Conservation (phyloP, 2,797 vertebrate species). For the Hyperoplus immaculatus region DNA sequence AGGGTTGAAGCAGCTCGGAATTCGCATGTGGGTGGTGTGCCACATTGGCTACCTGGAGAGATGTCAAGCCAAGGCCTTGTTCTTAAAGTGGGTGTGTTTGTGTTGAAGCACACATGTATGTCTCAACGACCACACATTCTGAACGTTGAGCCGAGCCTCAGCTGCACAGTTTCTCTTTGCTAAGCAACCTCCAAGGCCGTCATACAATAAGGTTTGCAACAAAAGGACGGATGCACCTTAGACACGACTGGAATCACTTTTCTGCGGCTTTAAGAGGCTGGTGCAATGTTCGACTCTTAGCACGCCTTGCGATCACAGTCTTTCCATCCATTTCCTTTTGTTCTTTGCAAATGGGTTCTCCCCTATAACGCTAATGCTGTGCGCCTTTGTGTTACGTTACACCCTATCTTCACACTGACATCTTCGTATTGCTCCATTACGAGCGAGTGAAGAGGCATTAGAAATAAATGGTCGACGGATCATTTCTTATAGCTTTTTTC, state of each 20-base stretch:
- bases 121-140: conserved; percentile 12
- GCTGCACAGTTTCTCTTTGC: conserved; percentile 32
- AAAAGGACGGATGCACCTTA: conserved; percentile 48
- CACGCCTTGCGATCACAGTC: conserved; percentile 15
- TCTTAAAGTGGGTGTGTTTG: background rate
- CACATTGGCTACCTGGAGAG: conserved; percentile 45
- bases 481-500: conserved; percentile 51
- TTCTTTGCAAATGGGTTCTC: conserved; percentile 45
- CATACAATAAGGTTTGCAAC: conserved; percentile 45
- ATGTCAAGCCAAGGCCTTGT: conserved; percentile 18
- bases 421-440: conserved; percentile 44
- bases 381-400: conserved; percentile 33
- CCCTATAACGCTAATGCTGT: conserved; percentile 19
- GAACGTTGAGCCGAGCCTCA: conserved; percentile 28
- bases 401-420: conserved; percentile 37
- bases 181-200: conserved; percentile 61
- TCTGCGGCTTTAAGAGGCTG: conserved; percentile 39
- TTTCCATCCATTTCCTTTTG: conserved; percentile 41
- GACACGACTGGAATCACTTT: conserved; percentile 27
- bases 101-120: conserved; percentile 15
- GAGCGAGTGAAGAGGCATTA: conserved; percentile 27
- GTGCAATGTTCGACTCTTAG: background rate
- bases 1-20: conserved; percentile 55
- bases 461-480: conserved; percentile 51
- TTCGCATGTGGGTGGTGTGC: conserved; percentile 55